Base-by-base conservation (phyloP, 1,140 invertebrate genomes). In the Magallana gigas region DNA sequence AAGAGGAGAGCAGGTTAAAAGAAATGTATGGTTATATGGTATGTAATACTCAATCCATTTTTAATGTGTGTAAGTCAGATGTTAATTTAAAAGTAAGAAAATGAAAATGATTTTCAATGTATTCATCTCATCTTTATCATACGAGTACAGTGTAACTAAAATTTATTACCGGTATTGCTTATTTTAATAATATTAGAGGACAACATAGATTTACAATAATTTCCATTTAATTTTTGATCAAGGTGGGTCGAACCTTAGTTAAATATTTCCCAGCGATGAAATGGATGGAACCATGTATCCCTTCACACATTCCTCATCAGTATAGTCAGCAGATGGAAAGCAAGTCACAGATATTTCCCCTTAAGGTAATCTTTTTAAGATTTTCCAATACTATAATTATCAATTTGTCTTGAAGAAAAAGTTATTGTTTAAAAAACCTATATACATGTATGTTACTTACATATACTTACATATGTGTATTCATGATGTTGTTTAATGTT, bases 261-360 rank as follows among this genome's bases (percentile, higher is more conserved):
- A 68, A 23, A 23, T n/a, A 68, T 68, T 68, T 68, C 18, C 14
- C n/a, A 68, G 8, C 16, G 5, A 68, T 68, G 64, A 68, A 68
- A 68, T 68, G 64, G 64, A 68, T 68, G n/a, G 14, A 68, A 68
- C 18, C 64, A 1, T 68, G 64, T n/a, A 68, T 68, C 18, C 64
- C 64, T 68, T 23, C 5, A 68, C 64, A 68, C 18, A 68, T 23
- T 23, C 64, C 64, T 68, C 64, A 68, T 68, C 64, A 8, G 8
- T 23, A 68, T 68, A 68, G 64, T 68, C 64, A 68, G 64, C 64
- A 68, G 64, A 68, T 68, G 64, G 6, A n/a, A 68, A 68, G 18
- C 64, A 68, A 68, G 64, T 68, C 64, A 23, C 64, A 68, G 64
- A 68, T 68, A 68, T 68, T 68, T 68, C 64, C 64, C 16, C 64